Evolutionary conservation across 2,113 vertebrate genomes (phyloP), one percentile per base, ranked within the genome.

Genomic region (Stigmatopora argus): DNA sequence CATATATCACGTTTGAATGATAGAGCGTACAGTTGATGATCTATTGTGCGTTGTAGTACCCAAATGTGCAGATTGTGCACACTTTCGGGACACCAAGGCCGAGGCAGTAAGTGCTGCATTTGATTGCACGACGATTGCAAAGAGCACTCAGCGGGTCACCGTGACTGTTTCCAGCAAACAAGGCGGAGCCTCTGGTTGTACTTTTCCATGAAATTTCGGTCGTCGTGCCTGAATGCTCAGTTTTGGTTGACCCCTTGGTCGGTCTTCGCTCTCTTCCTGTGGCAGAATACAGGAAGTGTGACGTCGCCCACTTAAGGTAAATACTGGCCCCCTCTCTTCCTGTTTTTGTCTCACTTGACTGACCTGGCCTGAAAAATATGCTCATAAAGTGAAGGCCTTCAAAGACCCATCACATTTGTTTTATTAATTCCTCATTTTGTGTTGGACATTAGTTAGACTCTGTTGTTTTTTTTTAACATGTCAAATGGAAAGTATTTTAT

Each of bases 161-260:
- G 11, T n/a, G 56, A 64, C 73, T 55, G 45, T 78, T 65, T 73
- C 64, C 17, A 56, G 57, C 77, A 79, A 80, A 75, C 80, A 78
- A 67, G 74, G 23, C 70, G 52, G 68, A 60, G 69, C 70, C 18
- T 51, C 47, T 52, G 49, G 47, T 64, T 69, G 80, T 82, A 77
- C 46, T 85, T 85, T 86, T 81, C 82, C 82, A 79, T 75, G 75
- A 75, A 73, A 83, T 85, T 66, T 69, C 11, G 3, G 21, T 4
- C 12, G 10, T 53, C 51, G 21, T 53, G 19, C 23, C 21, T 23
- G 21, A 26, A 23, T 13, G 19, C 52, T 4, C 4, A n/a, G 11
- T 53, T 53, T 53, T 23, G 52, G 21, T 55, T 45, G 58, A 44
- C n/a, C 41, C 14, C 41, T 15, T 31, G 2, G 26, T 11, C 38